These are phyloP conservation scores for Hetaerina titia DNA, from an alignment of 2,888 invertebrate species.

Conservation along the genomic window DNA sequence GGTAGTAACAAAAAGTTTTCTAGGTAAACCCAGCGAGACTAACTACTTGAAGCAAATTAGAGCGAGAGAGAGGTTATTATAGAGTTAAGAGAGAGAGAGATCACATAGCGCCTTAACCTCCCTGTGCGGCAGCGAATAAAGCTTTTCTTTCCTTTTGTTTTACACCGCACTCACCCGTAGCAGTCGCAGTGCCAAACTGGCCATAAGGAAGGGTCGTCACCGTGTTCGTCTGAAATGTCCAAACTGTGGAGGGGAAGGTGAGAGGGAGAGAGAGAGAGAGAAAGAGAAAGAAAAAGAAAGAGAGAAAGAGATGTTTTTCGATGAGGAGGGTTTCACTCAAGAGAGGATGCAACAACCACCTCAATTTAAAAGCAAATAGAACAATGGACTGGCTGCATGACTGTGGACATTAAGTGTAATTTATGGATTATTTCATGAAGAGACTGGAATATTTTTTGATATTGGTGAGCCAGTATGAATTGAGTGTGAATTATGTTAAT, in stretches of 20 bases:
- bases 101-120: conserved; percentile 47
- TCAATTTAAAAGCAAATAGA: background rate
- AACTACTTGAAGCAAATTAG: conserved; percentile 32
- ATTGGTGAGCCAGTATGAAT: background rate
- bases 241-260: conserved; percentile 73
- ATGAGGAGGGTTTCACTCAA: background rate
- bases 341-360: conserved; percentile 43
- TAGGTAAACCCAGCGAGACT: background rate
- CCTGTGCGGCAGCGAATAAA: conserved; percentile 24
- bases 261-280: conserved; percentile 69
- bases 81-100: conserved; percentile 33
- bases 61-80: background rate
- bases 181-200: conserved; percentile 64
- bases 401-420: background rate
- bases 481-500: background rate
- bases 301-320: conserved; percentile 66
- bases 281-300: conserved; percentile 69
- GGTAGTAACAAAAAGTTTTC: background rate
- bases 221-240: conserved; percentile 71
- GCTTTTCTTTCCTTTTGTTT: background rate
- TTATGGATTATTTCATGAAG: background rate
- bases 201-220: conserved; percentile 62
- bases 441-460: background rate
- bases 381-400: background rate
- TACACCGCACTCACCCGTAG: conserved; percentile 61